phyloP scores from a whole-genome alignment of 2,797 vertebrate genomes.

The Myioborus melanocephalus region DNA sequence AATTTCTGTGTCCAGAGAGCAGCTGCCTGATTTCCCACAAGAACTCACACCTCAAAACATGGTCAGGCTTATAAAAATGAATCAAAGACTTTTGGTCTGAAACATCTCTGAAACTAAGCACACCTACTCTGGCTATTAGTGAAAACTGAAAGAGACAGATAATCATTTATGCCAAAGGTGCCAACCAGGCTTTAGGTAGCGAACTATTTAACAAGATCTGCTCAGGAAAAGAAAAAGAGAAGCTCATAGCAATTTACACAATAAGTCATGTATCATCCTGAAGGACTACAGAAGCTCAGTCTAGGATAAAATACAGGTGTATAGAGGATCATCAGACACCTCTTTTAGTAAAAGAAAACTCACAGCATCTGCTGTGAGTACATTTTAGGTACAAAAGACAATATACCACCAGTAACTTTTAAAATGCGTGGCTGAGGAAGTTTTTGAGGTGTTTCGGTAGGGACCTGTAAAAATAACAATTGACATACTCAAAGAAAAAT shows the following conservation, averaged over 20 bases:
- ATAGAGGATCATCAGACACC: neutral
- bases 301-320: neutral
- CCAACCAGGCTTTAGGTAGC: neutral
- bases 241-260: neutral
- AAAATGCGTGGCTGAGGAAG: neutral
- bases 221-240: neutral
- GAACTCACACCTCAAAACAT: neutral
- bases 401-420: neutral
- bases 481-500: neutral
- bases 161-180: conserved; percentile 14
- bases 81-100: neutral
- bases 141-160: neutral
- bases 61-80: neutral
- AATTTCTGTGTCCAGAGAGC: neutral
- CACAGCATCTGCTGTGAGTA: neutral
- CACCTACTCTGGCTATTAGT: neutral
- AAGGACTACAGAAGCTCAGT: conserved; percentile 12
- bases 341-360: neutral
- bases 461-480: neutral
- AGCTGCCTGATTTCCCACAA: neutral
- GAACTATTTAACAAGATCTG: conserved; percentile 3
- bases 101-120: neutral
- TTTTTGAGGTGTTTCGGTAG: neutral
- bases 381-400: neutral
- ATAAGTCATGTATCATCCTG: neutral